Percentiles rank a stretch among this genome's conserved stretches.
Evolutionary conservation across 23 tunicate genomes (phyloP).

Genomic region (Botrylloides violaceus): DNA sequence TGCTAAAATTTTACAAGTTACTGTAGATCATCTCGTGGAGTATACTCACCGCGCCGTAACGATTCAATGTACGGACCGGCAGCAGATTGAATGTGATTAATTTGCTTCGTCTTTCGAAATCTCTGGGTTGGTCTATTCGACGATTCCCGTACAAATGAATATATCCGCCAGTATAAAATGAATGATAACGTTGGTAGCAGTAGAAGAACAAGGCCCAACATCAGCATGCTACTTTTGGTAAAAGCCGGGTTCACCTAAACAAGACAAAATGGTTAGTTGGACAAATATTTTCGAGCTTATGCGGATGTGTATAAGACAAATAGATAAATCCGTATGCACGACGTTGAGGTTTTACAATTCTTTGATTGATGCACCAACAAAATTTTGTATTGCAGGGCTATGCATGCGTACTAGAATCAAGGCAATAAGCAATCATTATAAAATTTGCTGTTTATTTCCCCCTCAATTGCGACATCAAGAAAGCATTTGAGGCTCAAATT

Average conservation of each 20-base stretch:
- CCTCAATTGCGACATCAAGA: too few relatives aligned
- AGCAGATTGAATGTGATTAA: not conserved
- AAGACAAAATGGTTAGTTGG: not conserved
- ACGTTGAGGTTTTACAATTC: too few relatives aligned
- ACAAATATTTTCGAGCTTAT: not conserved
- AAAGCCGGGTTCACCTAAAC: conserved; percentile 79
- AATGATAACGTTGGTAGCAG: conserved; percentile 63
- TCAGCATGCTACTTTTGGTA: conserved; percentile 64
- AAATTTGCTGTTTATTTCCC: too few relatives aligned
- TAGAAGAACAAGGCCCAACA: conserved; percentile 48
- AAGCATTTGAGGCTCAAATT: too few relatives aligned
- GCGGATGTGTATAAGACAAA: not conserved
- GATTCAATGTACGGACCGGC: not conserved
- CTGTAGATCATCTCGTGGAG: too few relatives aligned
- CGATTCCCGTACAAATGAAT: conserved; percentile 35
- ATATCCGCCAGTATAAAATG: conserved; percentile 54
- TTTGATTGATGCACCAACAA: too few relatives aligned
- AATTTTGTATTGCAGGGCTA: too few relatives aligned
- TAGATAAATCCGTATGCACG: too few relatives aligned
- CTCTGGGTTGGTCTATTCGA: conserved; percentile 29
- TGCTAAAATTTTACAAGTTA: too few relatives aligned
- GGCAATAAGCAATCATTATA: too few relatives aligned
- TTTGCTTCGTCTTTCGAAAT: not conserved
- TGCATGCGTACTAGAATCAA: too few relatives aligned
- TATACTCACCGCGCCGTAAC: not conserved